A percentile compares a stretch with the other conserved stretches of the same genome.
These are phyloP conservation scores for Sialia sialis DNA, from an alignment of 2,113 vertebrate species.

Conservation along the genomic window DNA sequence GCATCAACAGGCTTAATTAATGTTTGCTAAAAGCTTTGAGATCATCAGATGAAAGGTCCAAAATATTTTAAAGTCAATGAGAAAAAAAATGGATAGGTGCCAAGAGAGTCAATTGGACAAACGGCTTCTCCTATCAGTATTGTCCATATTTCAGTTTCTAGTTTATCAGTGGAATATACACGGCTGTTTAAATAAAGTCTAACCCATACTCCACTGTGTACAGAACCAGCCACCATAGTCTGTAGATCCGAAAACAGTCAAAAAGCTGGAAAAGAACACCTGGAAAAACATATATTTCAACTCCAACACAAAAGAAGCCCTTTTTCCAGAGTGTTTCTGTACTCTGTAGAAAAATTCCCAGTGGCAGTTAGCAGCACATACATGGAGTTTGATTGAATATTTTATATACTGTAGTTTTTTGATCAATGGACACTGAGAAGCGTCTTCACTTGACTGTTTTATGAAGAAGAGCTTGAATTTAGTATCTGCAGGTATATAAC, in stretches of 20 bases:
- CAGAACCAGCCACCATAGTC: neutral
- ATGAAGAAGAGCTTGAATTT: slow-evolving; percentile 12
- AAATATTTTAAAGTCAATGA: slow-evolving; percentile 30
- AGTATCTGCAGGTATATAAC: neutral
- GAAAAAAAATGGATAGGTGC: neutral
- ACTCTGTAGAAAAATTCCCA: neutral
- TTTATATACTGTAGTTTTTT: neutral
- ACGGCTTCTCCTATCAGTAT: slow-evolving; percentile 39
- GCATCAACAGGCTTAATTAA: slow-evolving; percentile 59
- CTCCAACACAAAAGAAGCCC: neutral
- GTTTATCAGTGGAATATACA: slow-evolving; percentile 7
- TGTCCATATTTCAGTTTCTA: slow-evolving; percentile 36
- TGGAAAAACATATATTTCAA: neutral
- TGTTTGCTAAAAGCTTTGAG: slow-evolving; percentile 58
- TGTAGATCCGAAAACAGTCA: neutral
- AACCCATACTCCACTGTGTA: neutral
- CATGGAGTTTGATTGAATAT: neutral
- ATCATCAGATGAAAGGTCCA: slow-evolving; percentile 42
- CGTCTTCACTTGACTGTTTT: neutral
- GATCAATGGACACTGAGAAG: neutral
- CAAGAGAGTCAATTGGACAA: slow-evolving; percentile 1
- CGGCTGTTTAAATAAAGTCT: slow-evolving; percentile 52
- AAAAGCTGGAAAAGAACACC: neutral
- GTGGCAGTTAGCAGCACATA: neutral
- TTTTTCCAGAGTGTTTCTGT: neutral